Conservation (phyloP, 2,888 invertebrate genomes). For the Ecdyonurus torrentis region DNA sequence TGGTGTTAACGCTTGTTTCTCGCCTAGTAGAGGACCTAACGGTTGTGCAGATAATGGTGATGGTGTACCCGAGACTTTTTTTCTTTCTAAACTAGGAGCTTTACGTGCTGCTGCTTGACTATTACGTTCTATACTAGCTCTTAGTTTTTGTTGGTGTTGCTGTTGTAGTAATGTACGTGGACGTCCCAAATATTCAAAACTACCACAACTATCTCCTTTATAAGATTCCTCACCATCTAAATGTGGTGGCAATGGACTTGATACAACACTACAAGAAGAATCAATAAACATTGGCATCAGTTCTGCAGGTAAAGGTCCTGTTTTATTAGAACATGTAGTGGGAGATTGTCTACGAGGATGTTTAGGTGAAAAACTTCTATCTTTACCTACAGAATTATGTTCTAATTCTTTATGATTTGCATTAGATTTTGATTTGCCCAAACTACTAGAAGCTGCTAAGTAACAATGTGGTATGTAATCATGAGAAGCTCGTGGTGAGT, state of each 20-base stretch:
- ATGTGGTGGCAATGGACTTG: conserved; percentile 36
- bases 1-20: conserved; percentile 2
- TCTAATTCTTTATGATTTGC: no score
- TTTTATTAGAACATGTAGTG: neutral
- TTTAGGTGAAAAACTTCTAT: conserved; percentile 3
- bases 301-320: conserved; percentile 1
- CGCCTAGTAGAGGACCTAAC: no score
- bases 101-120: neutral
- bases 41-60: neutral
- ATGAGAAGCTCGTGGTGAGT: conserved; percentile 30
- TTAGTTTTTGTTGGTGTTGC: conserved; percentile 22
- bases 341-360: conserved; percentile 6
- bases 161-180: conserved; percentile 22
- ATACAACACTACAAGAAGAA: conserved; percentile 25
- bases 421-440: neutral
- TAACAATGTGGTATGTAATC: conserved; percentile 34
- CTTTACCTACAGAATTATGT: neutral
- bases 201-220: conserved; percentile 43
- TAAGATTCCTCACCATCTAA: conserved; percentile 44
- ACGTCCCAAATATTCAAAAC: conserved; percentile 41
- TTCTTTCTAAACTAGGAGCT: neutral
- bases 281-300: conserved; percentile 19
- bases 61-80: neutral
- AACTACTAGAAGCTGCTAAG: conserved; percentile 15
- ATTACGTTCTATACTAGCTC: conserved; percentile 14